These are phyloP conservation scores for Agriopis leucophaearia DNA, from an alignment of 2,888 invertebrate species.

Conservation along the genomic window DNA sequence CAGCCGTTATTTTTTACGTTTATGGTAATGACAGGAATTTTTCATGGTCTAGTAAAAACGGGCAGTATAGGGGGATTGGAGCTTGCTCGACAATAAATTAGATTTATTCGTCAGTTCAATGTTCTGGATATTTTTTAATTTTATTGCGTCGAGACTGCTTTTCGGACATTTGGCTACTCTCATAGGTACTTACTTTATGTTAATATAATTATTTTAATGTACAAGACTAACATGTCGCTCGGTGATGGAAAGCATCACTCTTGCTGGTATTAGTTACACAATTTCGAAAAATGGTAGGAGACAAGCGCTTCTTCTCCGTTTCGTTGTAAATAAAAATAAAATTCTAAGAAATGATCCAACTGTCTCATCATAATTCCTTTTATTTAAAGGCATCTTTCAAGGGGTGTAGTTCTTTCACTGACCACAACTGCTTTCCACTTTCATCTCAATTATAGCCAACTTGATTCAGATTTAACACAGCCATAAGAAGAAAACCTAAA, in stretches of 20 bases:
- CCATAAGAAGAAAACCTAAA: slow-evolving; percentile 12
- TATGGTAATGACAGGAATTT: slow-evolving; percentile 41
- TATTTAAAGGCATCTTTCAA: not conserved
- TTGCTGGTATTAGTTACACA: no score
- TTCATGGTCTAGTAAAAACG: slow-evolving; percentile 40
- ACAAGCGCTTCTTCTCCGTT: no score
- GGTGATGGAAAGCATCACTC: no score
- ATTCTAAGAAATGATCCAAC: no score
- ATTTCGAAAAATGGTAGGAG: no score
- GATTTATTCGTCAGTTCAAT: slow-evolving; percentile 37
- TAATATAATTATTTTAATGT: no score
- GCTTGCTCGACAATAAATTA: slow-evolving; percentile 36
- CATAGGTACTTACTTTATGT: not conserved
- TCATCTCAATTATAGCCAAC: slow-evolving; percentile 5
- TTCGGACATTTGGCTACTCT: slow-evolving; percentile 1
- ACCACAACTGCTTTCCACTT: not conserved
- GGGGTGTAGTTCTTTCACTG: not conserved
- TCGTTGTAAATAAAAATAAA: no score
- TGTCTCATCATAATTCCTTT: no score
- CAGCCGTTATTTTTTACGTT: slow-evolving; percentile 43
- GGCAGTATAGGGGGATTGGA: slow-evolving; percentile 23
- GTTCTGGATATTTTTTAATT: slow-evolving; percentile 17
- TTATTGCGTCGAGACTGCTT: slow-evolving; percentile 8
- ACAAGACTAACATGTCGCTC: no score
- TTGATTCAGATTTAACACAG: slow-evolving; percentile 18